These are phyloP conservation scores for Drosophila navojoa DNA, from an alignment of 1,140 invertebrate species.

Conservation along the genomic window DNA sequence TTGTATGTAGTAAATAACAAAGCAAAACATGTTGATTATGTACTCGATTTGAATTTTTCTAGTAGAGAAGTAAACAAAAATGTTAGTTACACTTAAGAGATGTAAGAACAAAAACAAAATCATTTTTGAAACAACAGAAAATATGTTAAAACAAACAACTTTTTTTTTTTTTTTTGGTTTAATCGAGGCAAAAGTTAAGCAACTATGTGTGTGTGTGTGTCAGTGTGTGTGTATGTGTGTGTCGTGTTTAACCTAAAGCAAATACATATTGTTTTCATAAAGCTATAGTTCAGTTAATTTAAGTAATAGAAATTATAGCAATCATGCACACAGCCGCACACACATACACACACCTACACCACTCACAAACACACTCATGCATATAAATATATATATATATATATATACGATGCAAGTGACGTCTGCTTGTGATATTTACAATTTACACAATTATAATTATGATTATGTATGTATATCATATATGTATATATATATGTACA, in stretches of 20 bases:
- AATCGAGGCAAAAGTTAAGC: slow-evolving; percentile 35
- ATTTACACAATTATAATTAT: slow-evolving; percentile 65
- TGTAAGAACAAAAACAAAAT: not conserved
- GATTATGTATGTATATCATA: not conserved
- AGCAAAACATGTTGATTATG: slow-evolving; percentile 44
- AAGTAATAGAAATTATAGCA: slow-evolving; percentile 1
- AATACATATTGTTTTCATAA: not conserved
- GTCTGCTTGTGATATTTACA: slow-evolving; percentile 82
- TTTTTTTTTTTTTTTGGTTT: slow-evolving; percentile 29
- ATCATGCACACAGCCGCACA: not conserved
- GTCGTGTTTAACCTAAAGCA: not conserved
- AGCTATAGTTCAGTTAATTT: slow-evolving; percentile 1
- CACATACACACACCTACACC: slow-evolving; percentile 5
- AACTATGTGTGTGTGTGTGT: not conserved
- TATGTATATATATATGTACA: not conserved
- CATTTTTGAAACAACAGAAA: slow-evolving; percentile 33
- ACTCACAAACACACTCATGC: not conserved
- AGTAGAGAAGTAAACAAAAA: slow-evolving; percentile 20
- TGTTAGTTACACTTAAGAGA: slow-evolving; percentile 29
- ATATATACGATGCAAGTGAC: slow-evolving; percentile 81
- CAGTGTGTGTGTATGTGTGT: not conserved
- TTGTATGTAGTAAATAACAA: slow-evolving; percentile 18
- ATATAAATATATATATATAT: slow-evolving; percentile 53
- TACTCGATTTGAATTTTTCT: slow-evolving; percentile 48
- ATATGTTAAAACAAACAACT: slow-evolving; percentile 43